Percentiles rank a stretch among this genome's conserved stretches.
Evolutionary conservation across 2,113 vertebrate species (phyloP).

Genomic region (Oryzias javanicus): DNA sequence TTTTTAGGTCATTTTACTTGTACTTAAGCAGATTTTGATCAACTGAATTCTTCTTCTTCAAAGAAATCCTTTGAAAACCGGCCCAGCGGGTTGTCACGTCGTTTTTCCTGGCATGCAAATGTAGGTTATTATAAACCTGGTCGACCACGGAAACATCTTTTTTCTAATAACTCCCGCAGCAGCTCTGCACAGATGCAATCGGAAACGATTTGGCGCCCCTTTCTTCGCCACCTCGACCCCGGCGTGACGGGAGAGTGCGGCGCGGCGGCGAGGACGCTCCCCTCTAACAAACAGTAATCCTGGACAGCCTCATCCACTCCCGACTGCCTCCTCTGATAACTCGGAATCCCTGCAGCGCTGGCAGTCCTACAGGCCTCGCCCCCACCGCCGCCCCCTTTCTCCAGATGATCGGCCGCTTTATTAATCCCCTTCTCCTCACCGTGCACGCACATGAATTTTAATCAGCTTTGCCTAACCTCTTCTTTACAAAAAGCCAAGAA

Average conservation of each 20-base stretch:
- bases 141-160: background rate
- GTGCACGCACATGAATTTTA: constrained; percentile 73
- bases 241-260: background rate
- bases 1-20: too few species aligned
- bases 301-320: constrained; percentile 50
- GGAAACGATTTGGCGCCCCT: background rate
- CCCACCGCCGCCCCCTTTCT: constrained; percentile 1
- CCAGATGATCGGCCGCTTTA: constrained; percentile 73
- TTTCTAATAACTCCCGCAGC: too few species aligned
- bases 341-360: constrained; percentile 63
- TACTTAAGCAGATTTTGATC: too few species aligned
- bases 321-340: constrained; percentile 72
- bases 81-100: background rate
- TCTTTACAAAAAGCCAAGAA: constrained; percentile 51
- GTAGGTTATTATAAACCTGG: background rate
- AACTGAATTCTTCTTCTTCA: too few species aligned
- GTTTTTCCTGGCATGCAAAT: constrained; percentile 1
- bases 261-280: constrained; percentile 3
- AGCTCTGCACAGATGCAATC: background rate
- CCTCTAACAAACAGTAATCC: constrained; percentile 49
- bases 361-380: constrained; percentile 21
- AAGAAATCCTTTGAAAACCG: too few species aligned
- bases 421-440: constrained; percentile 77
- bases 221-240: background rate
- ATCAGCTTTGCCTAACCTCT: constrained; percentile 76